A percentile compares a stretch with the other conserved stretches of the same genome.
phyloP scores from a whole-genome alignment of 2,797 vertebrate genomes.

The Rallus crepitans region DNA sequence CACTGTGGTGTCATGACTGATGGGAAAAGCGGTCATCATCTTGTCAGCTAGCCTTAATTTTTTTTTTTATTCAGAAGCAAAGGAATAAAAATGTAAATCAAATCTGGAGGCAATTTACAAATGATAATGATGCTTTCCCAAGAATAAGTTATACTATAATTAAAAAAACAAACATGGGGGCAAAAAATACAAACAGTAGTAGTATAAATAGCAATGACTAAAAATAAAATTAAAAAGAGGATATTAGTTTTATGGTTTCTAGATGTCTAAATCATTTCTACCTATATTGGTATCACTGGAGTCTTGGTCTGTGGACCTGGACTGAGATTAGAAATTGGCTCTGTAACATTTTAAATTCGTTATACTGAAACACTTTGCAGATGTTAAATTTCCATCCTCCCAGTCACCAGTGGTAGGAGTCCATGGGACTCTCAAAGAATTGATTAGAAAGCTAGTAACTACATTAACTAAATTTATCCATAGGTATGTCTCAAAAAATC shows the following conservation, averaged over 20 bases:
- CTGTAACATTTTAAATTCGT: neutral
- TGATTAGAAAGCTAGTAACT: neutral
- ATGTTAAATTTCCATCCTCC: neutral
- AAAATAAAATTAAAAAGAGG: neutral
- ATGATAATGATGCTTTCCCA: neutral
- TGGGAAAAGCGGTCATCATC: neutral
- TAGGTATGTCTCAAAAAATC: neutral
- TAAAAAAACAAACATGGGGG: neutral
- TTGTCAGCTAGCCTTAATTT: neutral
- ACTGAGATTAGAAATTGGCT: neutral
- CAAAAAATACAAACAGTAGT: neutral
- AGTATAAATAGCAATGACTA: neutral
- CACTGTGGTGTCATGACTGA: neutral
- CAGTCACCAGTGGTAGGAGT: neutral
- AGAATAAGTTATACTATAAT: neutral
- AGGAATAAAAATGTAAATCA: constrained; percentile 16
- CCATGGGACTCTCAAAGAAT: neutral
- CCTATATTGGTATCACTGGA: neutral
- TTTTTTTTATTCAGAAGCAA: neutral
- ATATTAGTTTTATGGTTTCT: neutral
- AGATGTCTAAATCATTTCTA: neutral
- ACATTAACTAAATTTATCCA: neutral
- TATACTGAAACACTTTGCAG: neutral
- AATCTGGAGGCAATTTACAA: neutral
- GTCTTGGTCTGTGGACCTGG: neutral